A percentile compares a stretch with the other conserved stretches of the same genome.
phyloP scores from a whole-genome alignment of 2,113 vertebrate species.

The Leucopternis melanops region DNA sequence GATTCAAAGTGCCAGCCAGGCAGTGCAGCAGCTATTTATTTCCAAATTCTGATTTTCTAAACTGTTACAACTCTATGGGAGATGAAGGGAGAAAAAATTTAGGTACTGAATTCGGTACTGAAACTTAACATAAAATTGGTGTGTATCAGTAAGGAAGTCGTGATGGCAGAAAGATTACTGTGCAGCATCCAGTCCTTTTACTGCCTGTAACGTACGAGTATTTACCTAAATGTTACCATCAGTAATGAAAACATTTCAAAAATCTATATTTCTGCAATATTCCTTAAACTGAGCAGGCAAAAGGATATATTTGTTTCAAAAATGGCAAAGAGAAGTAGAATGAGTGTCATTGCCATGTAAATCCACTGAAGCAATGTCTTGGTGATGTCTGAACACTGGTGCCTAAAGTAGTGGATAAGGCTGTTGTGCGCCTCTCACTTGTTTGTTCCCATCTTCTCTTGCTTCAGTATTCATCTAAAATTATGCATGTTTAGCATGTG shows the following conservation, averaged over 20 bases:
- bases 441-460: background rate
- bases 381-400: background rate
- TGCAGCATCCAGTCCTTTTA: background rate
- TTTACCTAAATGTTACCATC: background rate
- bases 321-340: background rate
- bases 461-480: background rate
- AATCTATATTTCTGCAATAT: background rate
- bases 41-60: background rate
- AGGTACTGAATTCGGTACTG: background rate
- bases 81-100: background rate
- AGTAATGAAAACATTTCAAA: background rate
- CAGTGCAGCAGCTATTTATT: background rate
- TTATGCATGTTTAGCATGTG: too few species aligned
- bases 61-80: background rate
- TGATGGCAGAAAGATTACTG: background rate
- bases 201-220: rapidly evolving
- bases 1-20: background rate
- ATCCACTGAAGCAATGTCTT: background rate
- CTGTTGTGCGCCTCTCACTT: background rate
- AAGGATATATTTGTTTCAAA: background rate
- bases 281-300: background rate
- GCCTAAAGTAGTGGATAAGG: background rate
- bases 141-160: background rate
- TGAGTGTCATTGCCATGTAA: background rate
- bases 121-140: background rate